Evolutionary conservation across 2,797 vertebrate genomes (phyloP), one percentile per base, ranked within the genome.

Genomic region (Mallotus villosus): DNA sequence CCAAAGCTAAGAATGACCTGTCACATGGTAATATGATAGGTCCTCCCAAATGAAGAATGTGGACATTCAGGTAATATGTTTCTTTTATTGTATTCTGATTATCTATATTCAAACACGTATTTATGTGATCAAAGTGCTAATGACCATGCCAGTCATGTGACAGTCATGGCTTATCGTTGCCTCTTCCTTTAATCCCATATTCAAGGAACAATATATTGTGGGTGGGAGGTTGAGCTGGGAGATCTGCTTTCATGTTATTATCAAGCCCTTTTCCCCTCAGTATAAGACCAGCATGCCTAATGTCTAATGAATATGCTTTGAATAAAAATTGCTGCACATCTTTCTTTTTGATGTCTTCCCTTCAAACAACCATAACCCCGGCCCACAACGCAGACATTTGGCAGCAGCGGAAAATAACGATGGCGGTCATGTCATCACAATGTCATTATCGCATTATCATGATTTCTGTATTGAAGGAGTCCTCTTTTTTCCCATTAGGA

Each of bases 191-290:
- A 80, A 81, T 85, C 84, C 80, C 78, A 72, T 65, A 59, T 76
- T 74, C 25, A 67, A 58, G 82, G 29, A 71, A 53, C 27, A 67
- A 67, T 77, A 74, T 68, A 78, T 78, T 72, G 66, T 63, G 58
- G 55, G 79, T 75, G 53, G 62, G 73, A 81, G 68, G 79, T 72
- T 49, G 73, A 85, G 75, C 80, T 73, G 83, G 75, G 74, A 86
- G 67, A 86, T 87, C 82, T 74, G 63, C 83, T 84, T 87, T 84
- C 80, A 84, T 86, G 63, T 82, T 87, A 88, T 88, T 85, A 88
- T 73, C 70, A 61, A 73, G 70, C 78, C 76, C 82, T 77, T 58
- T 74, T 77, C 73, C 74, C 74, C 71, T 0, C 55, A 74, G 74
- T 81, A 84, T 80, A 84, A 77, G 67, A 68, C 72, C 63, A 22